Evolutionary conservation across 2,113 vertebrate species (phyloP), one percentile per base, ranked within the genome.

Genomic region (Speoplatyrhinus poulsoni): DNA sequence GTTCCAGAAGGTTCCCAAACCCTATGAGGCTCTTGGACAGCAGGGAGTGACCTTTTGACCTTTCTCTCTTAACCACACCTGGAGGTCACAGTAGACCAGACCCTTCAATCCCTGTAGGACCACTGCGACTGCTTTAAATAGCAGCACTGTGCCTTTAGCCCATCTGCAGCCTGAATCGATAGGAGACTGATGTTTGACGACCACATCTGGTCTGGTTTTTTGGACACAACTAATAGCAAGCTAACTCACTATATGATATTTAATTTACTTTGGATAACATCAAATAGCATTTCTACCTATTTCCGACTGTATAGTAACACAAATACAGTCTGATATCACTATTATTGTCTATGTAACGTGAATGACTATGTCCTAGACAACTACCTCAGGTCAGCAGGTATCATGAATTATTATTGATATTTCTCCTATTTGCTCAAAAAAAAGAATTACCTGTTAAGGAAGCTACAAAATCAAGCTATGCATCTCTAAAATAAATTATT

Each of bases 41-140:
- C 62, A 64, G 55, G 66, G 49, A 50, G 55, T 65, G 70, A 81
- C 64, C 60, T 53, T 75, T 46, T 81, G 76, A 84, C 83, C 73
- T 72, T 36, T 56, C 52, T 62, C 6, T 16, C 55, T 12, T 59
- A 78, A 60, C 70, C 53, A 7, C 33, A 62, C 41, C 57, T 69
- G 62, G 73, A 81, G 82, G 82, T 78, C 79, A 78, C 10, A 67
- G 46, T 79, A 26, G 26, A 26, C 75, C 70, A 82, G 84, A 86
- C 68, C 41, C 49, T 16, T 48, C 1, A 59, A 72, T 72, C 85
- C 81, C 81, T 12, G 19, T 26, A 5, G 84, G 59, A 71, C 65
- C 55, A 46, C 65, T 68, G 59, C 16, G 70, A 64, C 58, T 82
- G 82, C 88, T 73, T 67, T 69, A 88, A 90, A 90, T 88, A 88